phyloP scores from a whole-genome alignment of 64 coral and sea anemone genomes.

The Stichodactyla mertensii region DNA sequence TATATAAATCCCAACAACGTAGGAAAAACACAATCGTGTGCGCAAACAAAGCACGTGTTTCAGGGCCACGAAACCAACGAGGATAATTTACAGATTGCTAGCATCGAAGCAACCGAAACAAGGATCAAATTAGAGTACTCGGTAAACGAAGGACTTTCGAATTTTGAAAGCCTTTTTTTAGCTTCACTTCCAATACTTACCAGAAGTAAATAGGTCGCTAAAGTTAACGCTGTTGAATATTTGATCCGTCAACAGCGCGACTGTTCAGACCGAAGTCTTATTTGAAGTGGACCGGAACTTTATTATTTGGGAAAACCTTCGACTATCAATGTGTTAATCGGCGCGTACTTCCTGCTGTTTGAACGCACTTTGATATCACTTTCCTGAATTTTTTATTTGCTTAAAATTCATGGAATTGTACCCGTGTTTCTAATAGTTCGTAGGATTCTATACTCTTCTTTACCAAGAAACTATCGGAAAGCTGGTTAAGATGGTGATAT shows the following conservation, averaged over 20 bases:
- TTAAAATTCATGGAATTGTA: neutral
- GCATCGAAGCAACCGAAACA: too few species aligned
- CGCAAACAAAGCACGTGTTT: too few species aligned
- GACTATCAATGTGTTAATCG: conserved; percentile 9
- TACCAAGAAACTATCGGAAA: neutral
- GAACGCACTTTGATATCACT: neutral
- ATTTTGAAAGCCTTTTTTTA: neutral
- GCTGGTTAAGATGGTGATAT: neutral
- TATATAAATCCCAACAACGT: too few species aligned
- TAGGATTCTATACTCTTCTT: neutral
- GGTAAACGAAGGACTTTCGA: too few species aligned
- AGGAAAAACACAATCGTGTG: too few species aligned
- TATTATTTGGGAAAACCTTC: neutral
- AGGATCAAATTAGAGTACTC: too few species aligned
- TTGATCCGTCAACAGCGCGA: neutral
- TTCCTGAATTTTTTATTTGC: neutral
- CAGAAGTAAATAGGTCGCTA: neutral
- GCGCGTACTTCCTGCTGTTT: neutral
- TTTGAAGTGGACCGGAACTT: neutral
- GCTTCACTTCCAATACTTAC: neutral
- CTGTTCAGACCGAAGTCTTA: neutral
- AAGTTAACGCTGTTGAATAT: neutral
- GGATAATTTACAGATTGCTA: too few species aligned
- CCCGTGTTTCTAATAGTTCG: neutral
- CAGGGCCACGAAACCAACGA: too few species aligned